These are phyloP conservation scores for Catostomus latipinnis DNA, from an alignment of 2,797 vertebrate species.

Conservation along the genomic window DNA sequence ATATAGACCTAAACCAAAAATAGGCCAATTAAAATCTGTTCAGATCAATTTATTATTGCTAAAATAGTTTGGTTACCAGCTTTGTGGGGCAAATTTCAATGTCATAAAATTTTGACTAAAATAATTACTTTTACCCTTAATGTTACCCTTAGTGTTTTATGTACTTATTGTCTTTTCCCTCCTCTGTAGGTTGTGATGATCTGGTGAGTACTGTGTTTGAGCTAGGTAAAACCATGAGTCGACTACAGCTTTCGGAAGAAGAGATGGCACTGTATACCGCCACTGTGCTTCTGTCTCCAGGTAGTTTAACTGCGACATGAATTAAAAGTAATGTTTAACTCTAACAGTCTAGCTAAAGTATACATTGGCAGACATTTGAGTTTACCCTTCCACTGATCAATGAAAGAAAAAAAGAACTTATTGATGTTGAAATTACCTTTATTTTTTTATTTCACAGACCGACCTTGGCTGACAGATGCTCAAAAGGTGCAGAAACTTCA, in stretches of 20 bases:
- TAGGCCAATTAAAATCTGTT: not conserved
- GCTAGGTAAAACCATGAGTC: conserved; percentile 85
- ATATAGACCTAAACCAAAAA: conserved; percentile 20
- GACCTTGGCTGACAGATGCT: conserved; percentile 86
- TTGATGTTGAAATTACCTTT: not conserved
- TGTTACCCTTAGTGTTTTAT: no score
- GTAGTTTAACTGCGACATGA: conserved; percentile 64
- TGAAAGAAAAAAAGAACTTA: conserved; percentile 1
- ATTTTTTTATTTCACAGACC: conserved; percentile 73
- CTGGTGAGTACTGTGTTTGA: conserved; percentile 86
- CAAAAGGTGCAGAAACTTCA: conserved; percentile 90
- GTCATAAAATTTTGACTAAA: not conserved
- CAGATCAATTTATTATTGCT: conserved; percentile 4
- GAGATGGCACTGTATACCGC: conserved; percentile 91
- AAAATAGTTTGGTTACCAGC: not conserved
- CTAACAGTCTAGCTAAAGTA: not conserved
- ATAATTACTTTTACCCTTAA: not conserved
- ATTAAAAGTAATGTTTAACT: conserved; percentile 5
- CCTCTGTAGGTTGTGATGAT: conserved; percentile 86
- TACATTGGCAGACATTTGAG: not conserved
- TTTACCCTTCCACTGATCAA: not conserved
- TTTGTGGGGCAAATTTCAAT: not conserved
- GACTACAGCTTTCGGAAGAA: conserved; percentile 87
- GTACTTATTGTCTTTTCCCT: not conserved
- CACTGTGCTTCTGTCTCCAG: conserved; percentile 87